Conservation (phyloP, 2,888 invertebrate genomes). For the Leptinotarsa haldemani region DNA sequence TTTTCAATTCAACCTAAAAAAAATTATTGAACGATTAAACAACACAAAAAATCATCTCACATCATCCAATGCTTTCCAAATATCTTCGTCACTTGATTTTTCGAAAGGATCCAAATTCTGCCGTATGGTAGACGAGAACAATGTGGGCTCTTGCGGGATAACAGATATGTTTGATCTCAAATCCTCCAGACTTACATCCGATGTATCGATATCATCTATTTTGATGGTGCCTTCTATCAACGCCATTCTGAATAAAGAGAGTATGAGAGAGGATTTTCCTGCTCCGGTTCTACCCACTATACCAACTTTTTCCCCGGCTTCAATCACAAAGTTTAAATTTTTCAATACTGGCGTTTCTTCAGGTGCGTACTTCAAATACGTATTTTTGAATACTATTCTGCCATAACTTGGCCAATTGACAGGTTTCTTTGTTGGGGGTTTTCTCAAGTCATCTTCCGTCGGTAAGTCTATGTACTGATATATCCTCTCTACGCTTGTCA, state of each 20-base stretch:
- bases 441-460: conserved; percentile 74
- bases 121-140: conserved; percentile 84
- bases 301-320: conserved; percentile 78
- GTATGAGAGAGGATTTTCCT: conserved; percentile 85
- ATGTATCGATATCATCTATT: conserved; percentile 80
- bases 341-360: conserved; percentile 77
- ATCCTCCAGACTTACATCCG: conserved; percentile 78
- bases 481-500: conserved; percentile 84
- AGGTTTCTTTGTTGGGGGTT: conserved; percentile 65
- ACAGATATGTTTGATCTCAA: conserved; percentile 86
- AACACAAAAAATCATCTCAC: conserved; percentile 51
- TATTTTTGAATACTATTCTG: conserved; percentile 70
- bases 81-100: conserved; percentile 75
- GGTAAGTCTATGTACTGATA: conserved; percentile 80
- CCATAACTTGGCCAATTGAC: conserved; percentile 73
- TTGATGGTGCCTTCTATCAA: conserved; percentile 76
- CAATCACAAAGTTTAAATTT: conserved; percentile 73
- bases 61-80: conserved; percentile 83
- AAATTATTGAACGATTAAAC: neutral
- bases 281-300: conserved; percentile 90
- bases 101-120: conserved; percentile 88
- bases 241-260: conserved; percentile 84
- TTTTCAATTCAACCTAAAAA: conserved; percentile 78
- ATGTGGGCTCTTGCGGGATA: conserved; percentile 85
- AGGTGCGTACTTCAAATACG: conserved; percentile 73